phyloP scores from a whole-genome alignment of 2,888 invertebrate genomes.

The Aplocera efformata region DNA sequence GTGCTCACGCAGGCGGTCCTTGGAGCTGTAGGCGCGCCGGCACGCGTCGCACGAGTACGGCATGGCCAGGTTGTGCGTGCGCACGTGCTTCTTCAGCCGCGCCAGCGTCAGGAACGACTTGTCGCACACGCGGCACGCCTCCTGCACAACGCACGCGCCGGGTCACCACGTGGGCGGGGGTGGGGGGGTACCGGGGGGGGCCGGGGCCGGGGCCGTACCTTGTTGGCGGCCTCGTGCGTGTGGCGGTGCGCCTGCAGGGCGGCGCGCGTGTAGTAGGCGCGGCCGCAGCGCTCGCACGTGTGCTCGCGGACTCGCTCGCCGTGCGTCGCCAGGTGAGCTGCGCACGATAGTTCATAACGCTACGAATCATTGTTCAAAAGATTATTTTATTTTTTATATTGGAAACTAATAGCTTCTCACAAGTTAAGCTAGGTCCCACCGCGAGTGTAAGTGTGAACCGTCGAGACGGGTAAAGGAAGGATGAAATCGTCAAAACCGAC shows the following conservation, averaged over 20 bases:
- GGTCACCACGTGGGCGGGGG: too few relatives aligned
- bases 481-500: too few relatives aligned
- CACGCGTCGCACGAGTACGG: slow-evolving; percentile 18
- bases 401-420: too few relatives aligned
- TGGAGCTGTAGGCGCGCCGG: slow-evolving; percentile 10
- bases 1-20: slow-evolving; percentile 15
- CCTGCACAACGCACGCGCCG: too few relatives aligned
- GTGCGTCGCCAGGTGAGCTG: slow-evolving; percentile 6
- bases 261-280: slow-evolving; percentile 9
- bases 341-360: slow-evolving; percentile 2
- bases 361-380: too few relatives aligned
- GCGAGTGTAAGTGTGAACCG: too few relatives aligned
- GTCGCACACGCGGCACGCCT: slow-evolving; percentile 13
- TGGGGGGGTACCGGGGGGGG: too few relatives aligned
- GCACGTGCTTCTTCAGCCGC: slow-evolving; percentile 14
- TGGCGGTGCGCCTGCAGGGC: slow-evolving; percentile 1
- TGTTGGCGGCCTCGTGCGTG: slow-evolving; percentile 7
- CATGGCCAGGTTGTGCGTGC: slow-evolving; percentile 11
- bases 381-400: too few relatives aligned
- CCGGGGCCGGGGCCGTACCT: too few relatives aligned
- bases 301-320: slow-evolving; percentile 6
- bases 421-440: too few relatives aligned
- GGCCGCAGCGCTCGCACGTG: slow-evolving; percentile 16
- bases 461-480: too few relatives aligned
- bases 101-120: slow-evolving; percentile 12